Evolutionary conservation across 1,140 invertebrate genomes (phyloP), one percentile per base, ranked within the genome.

Genomic region (Trichomalopsis sarcophagae): DNA sequence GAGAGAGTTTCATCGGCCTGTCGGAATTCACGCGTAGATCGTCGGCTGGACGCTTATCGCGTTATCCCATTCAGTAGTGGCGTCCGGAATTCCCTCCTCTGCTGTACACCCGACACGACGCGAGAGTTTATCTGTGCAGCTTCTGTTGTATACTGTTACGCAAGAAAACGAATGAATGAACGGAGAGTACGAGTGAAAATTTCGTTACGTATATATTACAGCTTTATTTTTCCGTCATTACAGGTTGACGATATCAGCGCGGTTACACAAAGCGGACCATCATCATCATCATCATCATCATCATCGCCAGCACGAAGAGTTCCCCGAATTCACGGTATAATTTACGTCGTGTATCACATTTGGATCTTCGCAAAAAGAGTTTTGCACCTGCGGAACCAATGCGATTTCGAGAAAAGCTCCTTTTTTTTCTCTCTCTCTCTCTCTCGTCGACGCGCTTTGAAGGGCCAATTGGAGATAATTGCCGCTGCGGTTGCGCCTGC

Each of bases 321-420:
- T 71, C 68, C 21, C 27, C 68, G 68, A 71, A 71, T 71, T 71
- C 23, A 33, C 68, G 68, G 23, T 33, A n/a, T 6, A 27, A 71
- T 33, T 71, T 0, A 36, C 68, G 23, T n/a, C 2, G 21, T 62
- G 55, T 62, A 62, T 62, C 21, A n/a, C 7, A 62, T 62, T 62
- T 62, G 5, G 68, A 71, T 71, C 68, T 62, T n/a, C 4, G 55
- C 17, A 62, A 62, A 62, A 62, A n/a, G 55, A 40, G 33, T 76
- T 76, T 76, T 76, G 74, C 74, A 76, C 74, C 74, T 76, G 74
- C 74, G 74, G 74, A 76, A 76, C 73, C 73, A 44, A 75, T 75
- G 73, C 73, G 73, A 75, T 75, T 75, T 75, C 27, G 17, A 40
- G 73, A 33, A 75, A 75, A 75, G 73, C 73, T 62, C 50, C 47